These are phyloP conservation scores for Heliothis virescens DNA, from an alignment of 1,140 invertebrate genomes.

Conservation along the genomic window DNA sequence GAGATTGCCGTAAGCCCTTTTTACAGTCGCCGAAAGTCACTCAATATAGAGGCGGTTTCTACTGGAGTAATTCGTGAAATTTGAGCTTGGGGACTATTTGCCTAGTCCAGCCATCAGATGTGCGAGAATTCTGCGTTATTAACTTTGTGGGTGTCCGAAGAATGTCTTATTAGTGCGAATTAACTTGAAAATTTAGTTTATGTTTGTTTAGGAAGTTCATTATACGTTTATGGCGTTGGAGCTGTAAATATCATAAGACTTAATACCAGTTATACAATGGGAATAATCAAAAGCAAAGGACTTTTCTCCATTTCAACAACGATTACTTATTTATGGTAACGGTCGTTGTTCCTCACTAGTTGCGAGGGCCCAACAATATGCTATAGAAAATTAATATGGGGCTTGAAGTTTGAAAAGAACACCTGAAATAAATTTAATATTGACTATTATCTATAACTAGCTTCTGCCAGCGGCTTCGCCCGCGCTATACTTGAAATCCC, in stretches of 20 bases:
- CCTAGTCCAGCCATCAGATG: slow-evolving; percentile 28
- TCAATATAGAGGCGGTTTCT: slow-evolving; percentile 48
- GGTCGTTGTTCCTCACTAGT: no score
- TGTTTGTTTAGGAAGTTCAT: slow-evolving; percentile 34
- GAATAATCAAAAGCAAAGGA: no score
- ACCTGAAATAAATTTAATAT: no score
- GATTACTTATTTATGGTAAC: no score
- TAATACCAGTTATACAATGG: background rate
- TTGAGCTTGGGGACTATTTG: slow-evolving; percentile 53
- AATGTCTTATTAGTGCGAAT: slow-evolving; percentile 42
- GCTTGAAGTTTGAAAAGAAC: no score
- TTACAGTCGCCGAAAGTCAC: slow-evolving; percentile 51
- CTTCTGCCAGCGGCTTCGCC: no score
- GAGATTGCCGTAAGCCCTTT: slow-evolving; percentile 53
- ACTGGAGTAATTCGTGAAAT: slow-evolving; percentile 51
- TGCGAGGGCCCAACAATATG: no score
- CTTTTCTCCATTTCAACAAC: no score
- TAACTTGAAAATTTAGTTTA: slow-evolving; percentile 40
- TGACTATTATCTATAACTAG: no score
- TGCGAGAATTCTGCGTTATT: slow-evolving; percentile 44
- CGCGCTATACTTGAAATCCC: no score
- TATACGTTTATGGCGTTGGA: background rate
- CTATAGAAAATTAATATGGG: no score
- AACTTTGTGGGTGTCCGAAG: slow-evolving; percentile 40
- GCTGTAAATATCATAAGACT: slow-evolving; percentile 12